Evolutionary conservation across 2,888 invertebrate genomes (phyloP).

Genomic region (Dastarcus helophoroides): DNA sequence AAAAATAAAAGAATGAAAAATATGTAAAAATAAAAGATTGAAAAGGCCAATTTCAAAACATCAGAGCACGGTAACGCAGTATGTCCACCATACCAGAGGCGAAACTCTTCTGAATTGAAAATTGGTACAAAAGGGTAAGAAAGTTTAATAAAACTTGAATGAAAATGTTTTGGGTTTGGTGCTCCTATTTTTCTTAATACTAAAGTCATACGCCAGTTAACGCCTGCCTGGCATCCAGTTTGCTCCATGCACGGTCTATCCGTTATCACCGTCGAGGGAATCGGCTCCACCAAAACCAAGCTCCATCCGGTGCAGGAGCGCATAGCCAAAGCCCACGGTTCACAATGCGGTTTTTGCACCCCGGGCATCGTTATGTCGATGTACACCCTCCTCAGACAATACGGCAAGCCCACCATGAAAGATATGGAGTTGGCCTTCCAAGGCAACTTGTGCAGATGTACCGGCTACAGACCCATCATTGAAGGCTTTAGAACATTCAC

Average conservation of each 20-base stretch:
- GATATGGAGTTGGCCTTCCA: constrained; percentile 74
- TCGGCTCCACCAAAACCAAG: constrained; percentile 66
- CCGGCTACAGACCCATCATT: constrained; percentile 87
- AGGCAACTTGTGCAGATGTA: constrained; percentile 82
- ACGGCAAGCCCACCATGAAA: constrained; percentile 56
- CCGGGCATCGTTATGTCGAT: constrained; percentile 97
- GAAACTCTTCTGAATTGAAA: no score
- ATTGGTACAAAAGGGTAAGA: no score
- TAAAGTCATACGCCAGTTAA: constrained; percentile 74
- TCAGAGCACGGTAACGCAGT: no score
- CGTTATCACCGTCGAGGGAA: constrained; percentile 88
- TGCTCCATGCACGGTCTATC: constrained; percentile 80
- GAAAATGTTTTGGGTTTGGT: no score
- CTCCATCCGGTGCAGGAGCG: constrained; percentile 82
- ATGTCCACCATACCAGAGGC: no score
- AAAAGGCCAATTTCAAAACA: no score
- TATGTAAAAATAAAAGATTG: no score
- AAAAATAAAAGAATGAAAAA: no score
- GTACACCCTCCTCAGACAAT: constrained; percentile 74
- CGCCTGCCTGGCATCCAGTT: constrained; percentile 76
- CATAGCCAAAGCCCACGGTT: constrained; percentile 81
- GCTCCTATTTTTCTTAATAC: no score
- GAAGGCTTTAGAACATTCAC: constrained; percentile 81
- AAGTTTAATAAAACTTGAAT: no score
- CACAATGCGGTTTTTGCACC: constrained; percentile 77